These are phyloP conservation scores for Vimba vimba DNA, from an alignment of 2,113 vertebrate species.

Conservation along the genomic window DNA sequence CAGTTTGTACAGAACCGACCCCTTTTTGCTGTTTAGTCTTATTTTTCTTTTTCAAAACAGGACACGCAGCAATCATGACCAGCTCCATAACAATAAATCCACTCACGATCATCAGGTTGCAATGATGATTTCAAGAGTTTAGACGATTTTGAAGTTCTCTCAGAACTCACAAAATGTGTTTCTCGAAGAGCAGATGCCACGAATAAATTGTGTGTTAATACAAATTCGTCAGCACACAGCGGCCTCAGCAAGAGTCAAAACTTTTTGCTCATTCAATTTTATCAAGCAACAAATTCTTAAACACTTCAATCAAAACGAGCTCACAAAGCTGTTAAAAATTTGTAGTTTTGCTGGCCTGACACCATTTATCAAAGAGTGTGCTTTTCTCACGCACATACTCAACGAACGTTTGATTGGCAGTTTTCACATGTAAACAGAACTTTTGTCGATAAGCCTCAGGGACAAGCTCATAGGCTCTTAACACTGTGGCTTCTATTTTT, in stretches of 20 bases:
- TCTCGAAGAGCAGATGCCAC: not conserved
- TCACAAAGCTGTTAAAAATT: not conserved
- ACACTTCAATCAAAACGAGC: not conserved
- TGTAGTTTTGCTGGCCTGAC: not conserved
- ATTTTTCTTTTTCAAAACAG: not conserved
- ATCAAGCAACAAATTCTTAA: not conserved
- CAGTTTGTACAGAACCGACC: not conserved
- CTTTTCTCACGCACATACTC: not conserved
- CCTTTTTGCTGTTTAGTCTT: not conserved
- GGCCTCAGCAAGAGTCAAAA: not conserved
- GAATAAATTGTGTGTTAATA: not conserved
- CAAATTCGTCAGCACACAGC: not conserved
- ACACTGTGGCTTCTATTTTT: too few species aligned
- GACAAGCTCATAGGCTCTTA: too few species aligned
- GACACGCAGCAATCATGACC: not conserved
- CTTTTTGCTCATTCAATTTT: not conserved
- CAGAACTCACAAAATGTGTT: not conserved
- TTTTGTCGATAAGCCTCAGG: too few species aligned
- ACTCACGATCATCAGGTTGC: not conserved
- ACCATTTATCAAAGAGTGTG: not conserved
- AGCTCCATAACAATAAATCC: not conserved
- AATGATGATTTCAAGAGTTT: not conserved
- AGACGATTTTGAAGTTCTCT: not conserved
- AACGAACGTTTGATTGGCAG: not conserved
- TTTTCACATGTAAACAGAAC: not conserved